Evolutionary conservation across 2,888 invertebrate species (phyloP).

Genomic region (Drosophila histrio): DNA sequence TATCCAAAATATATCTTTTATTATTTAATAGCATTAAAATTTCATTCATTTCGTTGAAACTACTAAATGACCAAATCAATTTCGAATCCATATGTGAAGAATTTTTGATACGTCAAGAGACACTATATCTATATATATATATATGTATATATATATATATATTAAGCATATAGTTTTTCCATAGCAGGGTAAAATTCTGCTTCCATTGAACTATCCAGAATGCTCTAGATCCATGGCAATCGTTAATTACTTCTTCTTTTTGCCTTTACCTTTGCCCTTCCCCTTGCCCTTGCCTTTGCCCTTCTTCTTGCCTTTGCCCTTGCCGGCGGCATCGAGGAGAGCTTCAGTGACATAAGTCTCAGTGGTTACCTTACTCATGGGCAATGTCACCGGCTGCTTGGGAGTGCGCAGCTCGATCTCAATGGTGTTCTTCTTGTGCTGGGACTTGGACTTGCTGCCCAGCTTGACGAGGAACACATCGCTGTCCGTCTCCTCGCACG

Average conservation of each 20-base stretch:
- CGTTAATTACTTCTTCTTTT: conserved; percentile 28
- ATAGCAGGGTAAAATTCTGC: neutral
- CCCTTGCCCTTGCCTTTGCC: conserved; percentile 48
- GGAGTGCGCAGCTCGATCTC: conserved; percentile 91
- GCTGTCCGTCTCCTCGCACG: conserved; percentile 87
- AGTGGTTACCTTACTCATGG: conserved; percentile 87
- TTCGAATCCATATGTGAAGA: conserved; percentile 16
- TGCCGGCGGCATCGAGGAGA: conserved; percentile 61
- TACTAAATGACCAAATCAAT: conserved; percentile 18
- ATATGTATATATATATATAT: neutral
- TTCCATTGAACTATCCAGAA: neutral
- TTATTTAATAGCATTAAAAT: neutral
- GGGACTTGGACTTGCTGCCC: conserved; percentile 90
- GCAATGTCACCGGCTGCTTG: conserved; percentile 86
- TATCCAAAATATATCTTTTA: neutral
- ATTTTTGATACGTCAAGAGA: neutral
- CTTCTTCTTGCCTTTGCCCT: conserved; percentile 22
- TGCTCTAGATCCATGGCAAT: neutral
- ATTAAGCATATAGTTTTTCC: neutral
- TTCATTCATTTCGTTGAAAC: conserved; percentile 8
- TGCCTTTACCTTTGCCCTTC: conserved; percentile 28
- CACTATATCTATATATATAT: neutral
- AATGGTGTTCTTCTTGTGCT: conserved; percentile 88
- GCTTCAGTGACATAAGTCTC: conserved; percentile 88
- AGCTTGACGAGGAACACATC: conserved; percentile 90